Percentiles rank a stretch among this genome's conserved stretches.
phyloP scores from a whole-genome alignment of 2,888 invertebrate genomes.

The Diarsia brunnea region DNA sequence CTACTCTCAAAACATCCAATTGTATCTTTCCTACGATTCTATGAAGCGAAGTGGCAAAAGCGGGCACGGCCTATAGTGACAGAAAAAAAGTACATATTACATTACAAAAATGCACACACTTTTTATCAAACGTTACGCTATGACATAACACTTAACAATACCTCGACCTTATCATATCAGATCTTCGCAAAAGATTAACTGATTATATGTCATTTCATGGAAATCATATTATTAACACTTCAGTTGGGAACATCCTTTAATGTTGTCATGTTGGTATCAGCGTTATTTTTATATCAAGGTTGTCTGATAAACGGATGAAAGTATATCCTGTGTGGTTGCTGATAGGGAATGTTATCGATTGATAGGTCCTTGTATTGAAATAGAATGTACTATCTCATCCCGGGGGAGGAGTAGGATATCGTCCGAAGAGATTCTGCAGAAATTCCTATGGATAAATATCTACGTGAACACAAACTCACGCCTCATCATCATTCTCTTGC shows the following conservation, averaged over 20 bases:
- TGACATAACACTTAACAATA: constrained; percentile 14
- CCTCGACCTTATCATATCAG: constrained; percentile 24
- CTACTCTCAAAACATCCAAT: not conserved
- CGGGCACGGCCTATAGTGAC: not conserved
- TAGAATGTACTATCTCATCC: constrained; percentile 27
- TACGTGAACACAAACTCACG: not conserved
- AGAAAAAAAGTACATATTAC: not conserved
- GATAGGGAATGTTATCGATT: constrained; percentile 44
- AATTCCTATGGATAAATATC: not conserved
- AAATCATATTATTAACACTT: constrained; percentile 30
- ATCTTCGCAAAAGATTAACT: constrained; percentile 7
- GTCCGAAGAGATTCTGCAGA: not conserved
- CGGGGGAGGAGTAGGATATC: not conserved
- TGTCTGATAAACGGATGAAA: constrained; percentile 55
- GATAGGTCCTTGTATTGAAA: constrained; percentile 32
- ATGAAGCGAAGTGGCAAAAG: no score
- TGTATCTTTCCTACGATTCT: not conserved
- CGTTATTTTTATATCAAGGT: constrained; percentile 50
- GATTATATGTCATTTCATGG: constrained; percentile 25
- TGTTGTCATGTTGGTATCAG: not conserved
- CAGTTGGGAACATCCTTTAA: constrained; percentile 4
- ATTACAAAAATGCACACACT: not conserved
- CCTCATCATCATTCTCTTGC: no score
- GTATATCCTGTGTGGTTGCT: constrained; percentile 35
- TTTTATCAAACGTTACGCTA: constrained; percentile 10